phyloP scores from a whole-genome alignment of 2,113 vertebrate species.

The Spheniscus mendiculus region DNA sequence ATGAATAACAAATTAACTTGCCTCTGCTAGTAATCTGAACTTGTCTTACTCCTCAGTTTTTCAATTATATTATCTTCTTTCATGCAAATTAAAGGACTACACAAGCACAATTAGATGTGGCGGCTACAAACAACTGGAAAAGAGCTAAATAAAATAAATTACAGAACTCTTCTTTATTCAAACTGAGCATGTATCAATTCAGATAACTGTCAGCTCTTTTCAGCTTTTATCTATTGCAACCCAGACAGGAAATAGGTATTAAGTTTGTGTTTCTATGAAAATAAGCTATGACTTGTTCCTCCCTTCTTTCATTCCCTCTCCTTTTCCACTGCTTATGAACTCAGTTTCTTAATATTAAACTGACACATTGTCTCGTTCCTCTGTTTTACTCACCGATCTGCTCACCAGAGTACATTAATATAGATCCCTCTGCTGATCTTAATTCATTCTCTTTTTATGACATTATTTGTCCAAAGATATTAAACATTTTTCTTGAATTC shows the following conservation, averaged over 20 bases:
- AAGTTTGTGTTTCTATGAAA: not conserved
- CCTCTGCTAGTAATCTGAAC: slow-evolving; percentile 68
- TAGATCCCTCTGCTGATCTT: not conserved
- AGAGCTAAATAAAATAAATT: slow-evolving; percentile 58
- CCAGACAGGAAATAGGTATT: not conserved
- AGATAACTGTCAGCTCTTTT: slow-evolving; percentile 31
- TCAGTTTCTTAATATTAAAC: not conserved
- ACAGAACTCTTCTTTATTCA: slow-evolving; percentile 29
- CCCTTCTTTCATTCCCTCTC: not conserved
- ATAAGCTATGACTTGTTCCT: not conserved
- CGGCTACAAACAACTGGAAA: slow-evolving; percentile 66
- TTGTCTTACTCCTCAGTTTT: slow-evolving; percentile 72
- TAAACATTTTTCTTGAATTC: not conserved
- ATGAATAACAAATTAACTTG: slow-evolving; percentile 78
- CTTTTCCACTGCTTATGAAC: not conserved
- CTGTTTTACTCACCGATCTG: not conserved
- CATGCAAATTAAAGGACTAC: slow-evolving; percentile 75
- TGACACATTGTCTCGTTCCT: not conserved
- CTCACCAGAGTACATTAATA: not conserved
- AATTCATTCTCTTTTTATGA: not conserved
- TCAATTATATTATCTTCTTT: slow-evolving; percentile 75
- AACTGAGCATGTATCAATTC: not conserved
- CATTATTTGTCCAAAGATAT: not conserved
- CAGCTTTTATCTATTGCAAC: not conserved
- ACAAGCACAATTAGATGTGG: slow-evolving; percentile 73